Evolutionary conservation across 2,113 vertebrate species (phyloP), one percentile per base, ranked within the genome.

Genomic region (Gopherus evgoodei): DNA sequence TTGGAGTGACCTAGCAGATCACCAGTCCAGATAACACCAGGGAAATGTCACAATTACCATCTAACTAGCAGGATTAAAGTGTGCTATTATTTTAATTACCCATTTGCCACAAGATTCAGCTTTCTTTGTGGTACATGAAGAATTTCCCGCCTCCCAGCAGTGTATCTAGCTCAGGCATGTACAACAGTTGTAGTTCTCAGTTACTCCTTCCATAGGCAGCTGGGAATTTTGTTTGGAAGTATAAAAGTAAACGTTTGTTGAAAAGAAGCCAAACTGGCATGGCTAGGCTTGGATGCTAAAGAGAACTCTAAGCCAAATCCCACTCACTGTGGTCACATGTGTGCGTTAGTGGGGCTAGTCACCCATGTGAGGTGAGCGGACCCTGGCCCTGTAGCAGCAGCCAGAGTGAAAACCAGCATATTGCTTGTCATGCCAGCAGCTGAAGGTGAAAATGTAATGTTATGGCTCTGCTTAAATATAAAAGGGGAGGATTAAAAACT

Each of bases 191-290:
- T 79, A 69, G 13, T 24, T 86, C 17, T 17, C 88, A 50, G 35
- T 35, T 86, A 56, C n/a, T 4, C 62, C 54, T 22, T 95, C 47
- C 4, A 22, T 0, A 0, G 3, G 47, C 16, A 22, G 52, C 8
- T 65, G 44, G 86, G 79, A 42, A 7, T 14, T 89, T 89, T 56
- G 78, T 21, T 3, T 1, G 3, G 27, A 12, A 50, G 5, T 31
- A 5, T 4, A n/a, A 38, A 62, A 11, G 6, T 80, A 65, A 94
- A 91, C 31, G 21, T 42, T 7, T 65, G 47, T 38, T 31, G 54
- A 25, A 75, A 69, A 69, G 53, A 86, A 93, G 78, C 3, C 6
- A 57, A 31, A 1, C 4, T 56, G 16, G 8, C 5, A 87, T 69
- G 49, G 9, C 13, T 0, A 0, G 17, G 84, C 4, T 72, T 25